Evolutionary conservation across 2,797 vertebrate genomes (phyloP), one percentile per base, ranked within the genome.

Genomic region (Toxotes lorentzi): DNA sequence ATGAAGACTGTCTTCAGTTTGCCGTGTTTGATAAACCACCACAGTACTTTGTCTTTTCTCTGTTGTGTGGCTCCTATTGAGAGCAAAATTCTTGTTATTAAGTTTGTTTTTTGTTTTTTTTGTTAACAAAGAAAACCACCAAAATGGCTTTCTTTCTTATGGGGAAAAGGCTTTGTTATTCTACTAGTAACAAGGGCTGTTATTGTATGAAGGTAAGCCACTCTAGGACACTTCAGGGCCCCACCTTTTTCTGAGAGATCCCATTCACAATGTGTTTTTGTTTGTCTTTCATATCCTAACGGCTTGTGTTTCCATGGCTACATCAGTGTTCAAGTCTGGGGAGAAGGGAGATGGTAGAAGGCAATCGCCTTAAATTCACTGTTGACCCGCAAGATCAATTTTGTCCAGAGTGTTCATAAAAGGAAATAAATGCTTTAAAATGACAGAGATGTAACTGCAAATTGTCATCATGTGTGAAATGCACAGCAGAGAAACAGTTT

Each of bases 1-100:
- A 71, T 61, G 38, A 72, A 66, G 58, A 78, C 78, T 71, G 40
- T 59, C 77, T 76, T 76, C 27, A 51, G 73, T 58, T 61, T 7
- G 27, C 30, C n/a, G 4, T 1, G 41, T 54, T 70, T 69, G 54
- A 78, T 82, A 27, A 74, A 43, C 40, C 35, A 13, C 24, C 2
- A 35, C 57, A 23, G 43, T 50, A 40, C 66, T 71, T 24, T 30
- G 2, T 71, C 45, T 61, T 47, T 60, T 79, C 47, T 71, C 10
- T 70, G 61, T 61, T 34, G 9, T 41, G 60, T 23, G 50, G 45
- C 73, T 75, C 38, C 17, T 17, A 8, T 35, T 56, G 27, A 27
- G 41, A 61, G 4, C 0, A 30, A 17, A 35, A 40, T 21, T 38
- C 0, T 21, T 0, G 16, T 45, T 32, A 51, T 56, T 30, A 41